phyloP scores from a whole-genome alignment of 2,888 invertebrate species.

The Eucera pruinosa region DNA sequence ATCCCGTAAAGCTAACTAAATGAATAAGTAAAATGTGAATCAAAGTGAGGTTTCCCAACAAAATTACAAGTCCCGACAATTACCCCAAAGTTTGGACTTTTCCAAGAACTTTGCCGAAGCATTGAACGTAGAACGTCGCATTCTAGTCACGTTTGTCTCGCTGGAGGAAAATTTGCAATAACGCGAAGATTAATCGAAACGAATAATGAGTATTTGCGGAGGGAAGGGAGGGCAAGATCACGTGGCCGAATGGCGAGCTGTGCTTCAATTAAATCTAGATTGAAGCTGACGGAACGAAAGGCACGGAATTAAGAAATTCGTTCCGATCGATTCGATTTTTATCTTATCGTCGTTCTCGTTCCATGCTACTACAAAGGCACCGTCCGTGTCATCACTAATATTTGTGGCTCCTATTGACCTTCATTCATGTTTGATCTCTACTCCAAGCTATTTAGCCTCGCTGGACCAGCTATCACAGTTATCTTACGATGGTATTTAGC shows the following conservation, averaged over 20 bases:
- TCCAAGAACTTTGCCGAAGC: not conserved
- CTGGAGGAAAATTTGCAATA: constrained; percentile 17
- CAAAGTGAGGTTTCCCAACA: too few species aligned
- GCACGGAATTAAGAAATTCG: not conserved
- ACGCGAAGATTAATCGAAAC: constrained; percentile 35
- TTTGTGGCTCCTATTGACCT: constrained; percentile 58
- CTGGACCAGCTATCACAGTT: not conserved
- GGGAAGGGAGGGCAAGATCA: constrained; percentile 2
- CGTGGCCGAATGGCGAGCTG: constrained; percentile 15
- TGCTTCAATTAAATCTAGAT: constrained; percentile 41
- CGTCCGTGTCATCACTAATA: constrained; percentile 53
- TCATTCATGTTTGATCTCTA: constrained; percentile 47
- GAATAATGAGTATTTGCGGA: constrained; percentile 19
- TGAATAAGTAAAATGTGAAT: too few species aligned
- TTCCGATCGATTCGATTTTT: constrained; percentile 56
- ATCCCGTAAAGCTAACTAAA: too few species aligned
- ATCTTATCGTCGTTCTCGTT: constrained; percentile 59
- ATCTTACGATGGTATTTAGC: not conserved
- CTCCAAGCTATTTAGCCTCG: not conserved
- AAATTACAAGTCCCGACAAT: not conserved
- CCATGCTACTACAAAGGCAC: constrained; percentile 28
- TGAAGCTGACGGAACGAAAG: constrained; percentile 20
- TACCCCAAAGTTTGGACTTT: not conserved
- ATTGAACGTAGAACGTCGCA: not conserved
- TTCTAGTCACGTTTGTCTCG: not conserved